Percentiles rank a stretch among this genome's conserved stretches.
Evolutionary conservation across 2,797 vertebrate species (phyloP).

Genomic region (Emydoidea blandingii): DNA sequence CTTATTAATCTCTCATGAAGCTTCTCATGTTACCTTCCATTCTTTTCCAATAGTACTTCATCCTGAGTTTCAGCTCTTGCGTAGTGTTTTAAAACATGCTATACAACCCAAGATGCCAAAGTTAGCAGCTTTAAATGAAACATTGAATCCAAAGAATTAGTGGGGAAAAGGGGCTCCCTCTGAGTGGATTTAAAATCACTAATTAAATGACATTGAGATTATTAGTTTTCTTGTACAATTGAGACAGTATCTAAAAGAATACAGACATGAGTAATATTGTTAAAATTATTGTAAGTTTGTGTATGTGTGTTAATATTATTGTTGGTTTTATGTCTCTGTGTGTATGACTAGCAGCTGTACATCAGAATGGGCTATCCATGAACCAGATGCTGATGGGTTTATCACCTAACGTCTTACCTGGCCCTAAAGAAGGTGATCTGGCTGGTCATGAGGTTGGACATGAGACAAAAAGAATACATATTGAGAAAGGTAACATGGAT

Average conservation of each 20-base stretch:
- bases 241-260: neutral
- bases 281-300: neutral
- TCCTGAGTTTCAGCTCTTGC: neutral
- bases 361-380: conserved; percentile 98
- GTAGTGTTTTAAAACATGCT: neutral
- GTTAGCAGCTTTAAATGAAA: neutral
- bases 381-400: conserved; percentile 97
- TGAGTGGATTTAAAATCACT: neutral
- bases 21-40: neutral
- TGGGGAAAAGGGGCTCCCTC: neutral
- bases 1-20: neutral
- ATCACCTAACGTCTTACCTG: conserved; percentile 94
- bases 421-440: conserved; percentile 97
- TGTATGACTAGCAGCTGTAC: conserved; percentile 83
- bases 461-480: conserved; percentile 95
- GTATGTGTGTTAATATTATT: neutral
- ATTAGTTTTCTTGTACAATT: conserved; percentile 13
- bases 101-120: neutral
- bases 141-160: neutral
- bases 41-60: neutral
- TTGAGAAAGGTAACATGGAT: conserved; percentile 92
- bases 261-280: neutral
- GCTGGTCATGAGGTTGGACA: conserved; percentile 96
- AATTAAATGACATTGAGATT: conserved; percentile 14
- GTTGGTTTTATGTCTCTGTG: conserved; percentile 47